Evolutionary conservation across 2,888 invertebrate species (phyloP).

Genomic region (Automeris io): DNA sequence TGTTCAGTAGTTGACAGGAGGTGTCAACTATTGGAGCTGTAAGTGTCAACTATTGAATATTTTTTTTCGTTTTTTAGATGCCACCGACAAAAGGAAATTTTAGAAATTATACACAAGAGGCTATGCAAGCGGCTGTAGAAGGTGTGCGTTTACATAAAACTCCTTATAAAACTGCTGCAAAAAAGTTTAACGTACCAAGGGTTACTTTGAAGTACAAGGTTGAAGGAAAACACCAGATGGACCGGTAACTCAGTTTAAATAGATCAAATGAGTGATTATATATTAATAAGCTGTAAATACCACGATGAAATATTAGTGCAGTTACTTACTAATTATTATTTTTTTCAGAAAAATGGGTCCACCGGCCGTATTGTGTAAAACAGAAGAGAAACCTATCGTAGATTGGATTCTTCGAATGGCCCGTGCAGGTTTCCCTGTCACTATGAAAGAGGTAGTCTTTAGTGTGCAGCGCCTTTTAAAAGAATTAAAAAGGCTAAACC

Average conservation of each 20-base stretch:
- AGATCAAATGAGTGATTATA: too few species aligned
- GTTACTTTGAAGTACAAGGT: conserved; percentile 22
- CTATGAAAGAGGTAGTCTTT: conserved; percentile 15
- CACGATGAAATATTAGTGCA: too few species aligned
- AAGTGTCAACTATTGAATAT: conserved; percentile 15
- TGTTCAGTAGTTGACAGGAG: conserved; percentile 17
- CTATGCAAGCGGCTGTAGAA: conserved; percentile 19
- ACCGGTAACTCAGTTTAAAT: too few species aligned
- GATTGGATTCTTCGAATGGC: conserved; percentile 16
- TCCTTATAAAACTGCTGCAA: conserved; percentile 20
- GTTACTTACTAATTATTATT: too few species aligned
- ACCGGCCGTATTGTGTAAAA: conserved; percentile 15
- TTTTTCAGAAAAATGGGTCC: conserved; percentile 23
- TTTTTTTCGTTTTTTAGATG: conserved; percentile 18
- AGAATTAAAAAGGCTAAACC: conserved; percentile 14
- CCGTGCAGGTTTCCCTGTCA: conserved; percentile 15
- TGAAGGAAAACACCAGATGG: conserved; percentile 21
- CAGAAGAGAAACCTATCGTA: conserved; percentile 17
- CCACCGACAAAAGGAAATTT: conserved; percentile 10
- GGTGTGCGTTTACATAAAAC: conserved; percentile 21
- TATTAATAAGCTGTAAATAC: too few species aligned
- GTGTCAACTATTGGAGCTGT: too few species aligned
- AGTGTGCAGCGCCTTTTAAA: conserved; percentile 16
- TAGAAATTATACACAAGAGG: conserved; percentile 18
- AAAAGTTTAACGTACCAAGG: conserved; percentile 22